Conservation (phyloP, 2,113 vertebrate genomes). For the Dendropsophus ebraccatus region DNA sequence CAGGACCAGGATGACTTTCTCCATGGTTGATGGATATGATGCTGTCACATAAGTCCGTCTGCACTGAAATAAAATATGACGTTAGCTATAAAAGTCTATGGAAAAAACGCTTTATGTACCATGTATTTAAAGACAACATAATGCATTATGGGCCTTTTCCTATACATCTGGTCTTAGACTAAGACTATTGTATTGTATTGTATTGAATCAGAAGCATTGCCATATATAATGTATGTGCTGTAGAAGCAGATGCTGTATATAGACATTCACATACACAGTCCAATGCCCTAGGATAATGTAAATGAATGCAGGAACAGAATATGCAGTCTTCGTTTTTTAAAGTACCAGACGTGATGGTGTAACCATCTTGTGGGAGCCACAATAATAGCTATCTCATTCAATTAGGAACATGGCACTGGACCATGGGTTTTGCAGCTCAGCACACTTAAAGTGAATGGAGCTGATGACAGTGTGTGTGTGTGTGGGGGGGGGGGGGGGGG, state of each 20-base stretch:
- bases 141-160: not conserved
- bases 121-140: not conserved
- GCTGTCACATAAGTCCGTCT: not conserved
- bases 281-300: not conserved
- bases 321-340: too few relatives aligned
- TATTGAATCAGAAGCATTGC: not conserved
- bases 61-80: not conserved
- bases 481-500: too few relatives aligned
- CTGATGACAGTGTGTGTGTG: too few relatives aligned
- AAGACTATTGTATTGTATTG: not conserved
- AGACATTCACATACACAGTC: not conserved
- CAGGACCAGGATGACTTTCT: constrained; percentile 16
- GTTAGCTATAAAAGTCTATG: not conserved
- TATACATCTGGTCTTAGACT: not conserved
- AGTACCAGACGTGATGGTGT: not conserved
- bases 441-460: too few relatives aligned
- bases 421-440: too few relatives aligned
- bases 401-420: not conserved
- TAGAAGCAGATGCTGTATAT: not conserved
- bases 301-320: too few relatives aligned
- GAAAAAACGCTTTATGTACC: not conserved
- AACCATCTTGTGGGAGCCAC: not conserved
- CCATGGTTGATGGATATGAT: not conserved
- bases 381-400: not conserved
- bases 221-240: constrained; percentile 1